A percentile compares a stretch with the other conserved stretches of the same genome.
Evolutionary conservation across 2,113 vertebrate genomes (phyloP).

Genomic region (Dromaius novaehollandiae): DNA sequence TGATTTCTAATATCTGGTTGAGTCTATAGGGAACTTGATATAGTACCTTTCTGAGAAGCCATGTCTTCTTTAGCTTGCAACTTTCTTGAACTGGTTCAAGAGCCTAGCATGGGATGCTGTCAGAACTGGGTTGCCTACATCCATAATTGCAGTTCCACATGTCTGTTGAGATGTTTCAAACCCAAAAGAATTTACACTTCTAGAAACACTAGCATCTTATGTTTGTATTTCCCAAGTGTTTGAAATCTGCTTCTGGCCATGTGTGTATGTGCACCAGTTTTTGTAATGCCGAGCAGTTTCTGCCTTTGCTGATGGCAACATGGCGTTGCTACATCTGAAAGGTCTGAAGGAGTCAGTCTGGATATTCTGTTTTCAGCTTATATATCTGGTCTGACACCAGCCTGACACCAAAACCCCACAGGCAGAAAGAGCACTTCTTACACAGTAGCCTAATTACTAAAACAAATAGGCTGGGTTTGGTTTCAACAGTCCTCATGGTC

Average conservation of each 20-base stretch:
- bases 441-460: neutral
- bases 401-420: neutral
- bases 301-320: neutral
- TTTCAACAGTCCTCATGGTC: neutral
- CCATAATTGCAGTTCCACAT: neutral
- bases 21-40: neutral
- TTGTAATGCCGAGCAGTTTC: neutral
- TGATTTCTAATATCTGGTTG: neutral
- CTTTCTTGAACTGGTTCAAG: neutral
- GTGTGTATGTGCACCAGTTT: neutral
- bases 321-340: neutral
- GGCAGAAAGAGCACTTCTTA: neutral
- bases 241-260: neutral
- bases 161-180: neutral
- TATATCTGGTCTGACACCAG: neutral
- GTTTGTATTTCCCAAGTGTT: neutral
- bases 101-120: neutral
- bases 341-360: neutral
- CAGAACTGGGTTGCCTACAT: neutral
- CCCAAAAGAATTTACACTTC: fast-evolving
- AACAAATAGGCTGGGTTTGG: neutral
- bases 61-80: neutral
- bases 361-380: neutral
- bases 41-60: neutral
- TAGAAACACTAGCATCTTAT: fast-evolving